These are phyloP conservation scores for Lysandra coridon DNA, from an alignment of 2,888 invertebrate genomes.

Conservation along the genomic window DNA sequence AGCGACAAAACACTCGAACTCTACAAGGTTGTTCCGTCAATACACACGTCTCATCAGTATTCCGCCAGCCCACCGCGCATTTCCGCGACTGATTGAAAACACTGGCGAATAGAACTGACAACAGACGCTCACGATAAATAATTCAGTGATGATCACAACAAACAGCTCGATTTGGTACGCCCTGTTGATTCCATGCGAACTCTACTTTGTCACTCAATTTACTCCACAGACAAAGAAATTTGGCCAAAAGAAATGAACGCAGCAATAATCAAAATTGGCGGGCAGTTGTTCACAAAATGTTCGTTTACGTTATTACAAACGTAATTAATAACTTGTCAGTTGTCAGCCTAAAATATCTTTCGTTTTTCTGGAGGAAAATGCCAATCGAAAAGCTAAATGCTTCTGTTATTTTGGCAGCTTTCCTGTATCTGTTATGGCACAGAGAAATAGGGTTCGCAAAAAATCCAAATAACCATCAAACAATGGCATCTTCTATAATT, in stretches of 20 bases:
- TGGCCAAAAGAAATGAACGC: neutral
- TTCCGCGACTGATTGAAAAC: constrained; percentile 24
- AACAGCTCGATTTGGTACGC: neutral
- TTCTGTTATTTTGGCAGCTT: constrained; percentile 8
- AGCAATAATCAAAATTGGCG: neutral
- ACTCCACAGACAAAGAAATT: neutral
- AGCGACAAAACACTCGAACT: constrained; percentile 8
- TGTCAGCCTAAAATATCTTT: neutral
- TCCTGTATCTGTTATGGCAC: neutral
- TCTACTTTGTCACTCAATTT: neutral
- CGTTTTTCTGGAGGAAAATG: neutral
- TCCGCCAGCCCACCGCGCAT: constrained; percentile 1
- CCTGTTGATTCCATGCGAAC: neutral
- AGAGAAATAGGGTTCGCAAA: constrained; percentile 21
- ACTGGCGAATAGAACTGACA: constrained; percentile 13
- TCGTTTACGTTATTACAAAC: neutral
- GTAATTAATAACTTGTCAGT: constrained; percentile 15
- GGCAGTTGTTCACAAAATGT: neutral
- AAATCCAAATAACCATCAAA: constrained; percentile 48
- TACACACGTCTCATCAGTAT: constrained; percentile 15
- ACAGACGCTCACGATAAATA: constrained; percentile 21
- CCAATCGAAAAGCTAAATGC: neutral
- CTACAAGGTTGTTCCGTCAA: constrained; percentile 25
- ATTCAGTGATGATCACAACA: constrained; percentile 10
- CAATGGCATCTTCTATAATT: constrained; percentile 57